Evolutionary conservation across 2,113 vertebrate genomes (phyloP).

Genomic region (Ptyas mucosa): DNA sequence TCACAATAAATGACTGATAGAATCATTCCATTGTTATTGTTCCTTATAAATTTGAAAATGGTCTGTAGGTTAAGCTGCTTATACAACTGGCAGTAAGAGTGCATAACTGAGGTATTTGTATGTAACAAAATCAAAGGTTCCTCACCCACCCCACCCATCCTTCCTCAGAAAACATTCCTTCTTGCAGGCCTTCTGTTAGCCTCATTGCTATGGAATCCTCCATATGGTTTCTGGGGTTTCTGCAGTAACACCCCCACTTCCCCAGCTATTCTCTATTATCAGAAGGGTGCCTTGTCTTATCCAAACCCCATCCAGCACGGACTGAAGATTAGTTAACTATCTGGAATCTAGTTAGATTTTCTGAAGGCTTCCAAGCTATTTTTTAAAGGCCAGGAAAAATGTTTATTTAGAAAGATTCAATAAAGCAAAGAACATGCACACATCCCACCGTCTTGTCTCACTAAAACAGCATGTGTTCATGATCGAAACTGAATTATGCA

Average conservation of each 20-base stretch:
- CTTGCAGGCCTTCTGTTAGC: background rate
- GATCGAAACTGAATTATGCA: conserved; percentile 11
- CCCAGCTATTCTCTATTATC: background rate
- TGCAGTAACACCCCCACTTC: background rate
- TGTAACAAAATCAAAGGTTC: background rate
- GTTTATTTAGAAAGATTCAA: conserved; percentile 31
- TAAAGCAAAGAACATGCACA: conserved; percentile 18
- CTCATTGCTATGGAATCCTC: background rate
- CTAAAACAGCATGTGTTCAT: conserved; percentile 25
- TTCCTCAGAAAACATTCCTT: background rate
- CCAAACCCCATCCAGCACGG: background rate
- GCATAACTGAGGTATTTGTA: background rate
- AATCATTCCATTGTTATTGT: background rate
- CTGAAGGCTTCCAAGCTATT: background rate
- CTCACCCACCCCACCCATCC: background rate
- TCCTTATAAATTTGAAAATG: background rate
- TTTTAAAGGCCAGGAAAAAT: background rate
- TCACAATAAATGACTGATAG: background rate
- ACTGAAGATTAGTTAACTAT: background rate
- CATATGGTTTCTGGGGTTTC: background rate
- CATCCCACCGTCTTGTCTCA: background rate
- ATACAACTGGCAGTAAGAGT: background rate
- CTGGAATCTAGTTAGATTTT: conserved; percentile 2
- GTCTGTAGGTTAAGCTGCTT: background rate
- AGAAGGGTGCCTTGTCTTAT: background rate